Percentiles rank a stretch among this genome's conserved stretches.
Conservation (phyloP, 1,140 invertebrate species). For the Drosophila pseudoobscura region DNA sequence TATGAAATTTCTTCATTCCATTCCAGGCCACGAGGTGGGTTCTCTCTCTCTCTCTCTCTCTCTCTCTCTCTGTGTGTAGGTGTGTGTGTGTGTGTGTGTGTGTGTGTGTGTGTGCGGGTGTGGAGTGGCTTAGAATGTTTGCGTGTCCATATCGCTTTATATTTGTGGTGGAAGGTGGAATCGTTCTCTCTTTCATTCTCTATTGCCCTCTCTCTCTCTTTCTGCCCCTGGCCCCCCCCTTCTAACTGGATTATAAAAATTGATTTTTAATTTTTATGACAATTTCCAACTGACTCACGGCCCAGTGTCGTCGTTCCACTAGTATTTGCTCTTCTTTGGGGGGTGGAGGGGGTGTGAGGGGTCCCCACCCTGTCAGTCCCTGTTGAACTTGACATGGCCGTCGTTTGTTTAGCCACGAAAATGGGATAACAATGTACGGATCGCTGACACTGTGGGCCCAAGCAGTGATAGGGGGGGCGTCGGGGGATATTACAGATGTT, state of each 20-base stretch:
- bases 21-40: slow-evolving; percentile 41
- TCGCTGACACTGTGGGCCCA: slow-evolving; percentile 45
- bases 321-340: slow-evolving; percentile 46
- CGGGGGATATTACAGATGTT: too few relatives aligned
- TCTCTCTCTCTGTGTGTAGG: slow-evolving; percentile 1
- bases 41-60: slow-evolving; percentile 12
- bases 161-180: slow-evolving; percentile 43
- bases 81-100: slow-evolving; percentile 7
- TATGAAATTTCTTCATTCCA: slow-evolving; percentile 82
- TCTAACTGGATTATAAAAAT: slow-evolving; percentile 83
- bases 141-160: slow-evolving; percentile 64
- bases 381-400: slow-evolving; percentile 64
- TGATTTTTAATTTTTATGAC: slow-evolving; percentile 83
- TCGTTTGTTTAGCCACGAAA: slow-evolving; percentile 58
- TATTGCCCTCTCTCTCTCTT: slow-evolving; percentile 5
- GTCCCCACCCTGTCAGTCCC: slow-evolving; percentile 8
- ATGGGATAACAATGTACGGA: slow-evolving; percentile 56
- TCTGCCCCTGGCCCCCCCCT: slow-evolving; percentile 12
- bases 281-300: slow-evolving; percentile 72
- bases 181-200: slow-evolving; percentile 16
- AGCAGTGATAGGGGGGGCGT: too few relatives aligned
- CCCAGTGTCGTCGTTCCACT: slow-evolving; percentile 36
- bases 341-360: too few relatives aligned
- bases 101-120: slow-evolving; percentile 5
- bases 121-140: slow-evolving; percentile 54